Percentiles rank a stretch among this genome's conserved stretches.
Evolutionary conservation across 1,140 invertebrate genomes (phyloP).

Genomic region (Dreissena polymorpha): DNA sequence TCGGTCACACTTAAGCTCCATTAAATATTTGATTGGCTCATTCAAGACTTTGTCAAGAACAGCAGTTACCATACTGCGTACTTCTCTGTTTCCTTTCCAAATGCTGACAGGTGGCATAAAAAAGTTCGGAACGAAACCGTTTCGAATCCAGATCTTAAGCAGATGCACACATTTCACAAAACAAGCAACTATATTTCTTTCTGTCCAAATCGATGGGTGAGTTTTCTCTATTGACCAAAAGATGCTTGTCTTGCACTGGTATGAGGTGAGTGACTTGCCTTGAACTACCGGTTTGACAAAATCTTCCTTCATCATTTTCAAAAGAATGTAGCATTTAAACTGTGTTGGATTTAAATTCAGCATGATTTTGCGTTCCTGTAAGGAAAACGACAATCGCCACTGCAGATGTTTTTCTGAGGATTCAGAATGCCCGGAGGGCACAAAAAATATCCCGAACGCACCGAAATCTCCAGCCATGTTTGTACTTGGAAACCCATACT

Average conservation of each 20-base stretch:
- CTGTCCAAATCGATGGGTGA: background rate
- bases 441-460: constrained; percentile 11
- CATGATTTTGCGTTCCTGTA: constrained; percentile 32
- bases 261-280: background rate
- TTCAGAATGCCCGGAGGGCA: constrained; percentile 10
- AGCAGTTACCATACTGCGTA: background rate
- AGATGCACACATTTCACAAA: constrained; percentile 1
- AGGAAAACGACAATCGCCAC: constrained; percentile 26
- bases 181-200: constrained; percentile 1
- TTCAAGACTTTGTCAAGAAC: background rate
- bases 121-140: constrained; percentile 13
- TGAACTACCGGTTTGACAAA: background rate
- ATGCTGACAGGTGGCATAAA: constrained; percentile 20
- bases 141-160: constrained; percentile 8
- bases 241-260: constrained; percentile 20
- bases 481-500: constrained; percentile 6
- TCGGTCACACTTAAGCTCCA: background rate
- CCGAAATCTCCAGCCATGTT: background rate
- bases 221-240: constrained; percentile 23
- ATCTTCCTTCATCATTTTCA: constrained; percentile 15
- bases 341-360: constrained; percentile 30
- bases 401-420: constrained; percentile 15
- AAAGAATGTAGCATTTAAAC: constrained; percentile 22
- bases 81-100: constrained; percentile 6
- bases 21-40: background rate